Evolutionary conservation across 2,797 vertebrate species (phyloP).

Genomic region (Odontamblyopus rebecca): DNA sequence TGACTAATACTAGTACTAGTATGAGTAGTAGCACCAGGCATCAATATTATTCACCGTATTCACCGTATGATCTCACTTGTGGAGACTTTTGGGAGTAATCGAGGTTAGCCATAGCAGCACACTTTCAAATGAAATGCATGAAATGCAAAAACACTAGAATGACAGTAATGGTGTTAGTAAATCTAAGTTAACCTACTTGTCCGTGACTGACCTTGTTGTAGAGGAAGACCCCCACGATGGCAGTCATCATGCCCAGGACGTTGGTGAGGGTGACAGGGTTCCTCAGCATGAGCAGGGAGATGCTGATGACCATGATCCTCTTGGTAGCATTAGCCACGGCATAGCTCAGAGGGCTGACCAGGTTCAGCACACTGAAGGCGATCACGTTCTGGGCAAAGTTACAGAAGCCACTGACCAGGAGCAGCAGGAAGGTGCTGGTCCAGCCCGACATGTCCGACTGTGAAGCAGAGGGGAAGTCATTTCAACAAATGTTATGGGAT

Average conservation of each 20-base stretch:
- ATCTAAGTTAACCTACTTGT: background rate
- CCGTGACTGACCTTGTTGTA: conserved; percentile 89
- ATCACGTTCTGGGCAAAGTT: conserved; percentile 99
- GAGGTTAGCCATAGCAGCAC: background rate
- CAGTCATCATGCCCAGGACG: conserved; percentile 94
- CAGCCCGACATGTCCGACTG: conserved; percentile 83
- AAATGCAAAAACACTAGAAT: background rate
- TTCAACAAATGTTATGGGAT: too few species aligned
- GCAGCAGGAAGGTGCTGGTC: conserved; percentile 87
- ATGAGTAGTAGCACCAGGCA: too few species aligned
- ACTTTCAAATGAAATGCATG: background rate
- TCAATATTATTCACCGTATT: too few species aligned
- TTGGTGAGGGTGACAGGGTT: conserved; percentile 92
- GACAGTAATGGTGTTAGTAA: background rate
- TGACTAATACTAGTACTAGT: too few species aligned
- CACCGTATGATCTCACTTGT: too few species aligned
- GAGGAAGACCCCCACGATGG: conserved; percentile 94
- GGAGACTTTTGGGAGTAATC: too few species aligned
- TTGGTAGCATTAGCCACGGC: conserved; percentile 97
- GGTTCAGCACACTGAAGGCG: conserved; percentile 94
- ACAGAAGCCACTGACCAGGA: conserved; percentile 94
- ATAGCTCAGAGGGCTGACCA: conserved; percentile 98
- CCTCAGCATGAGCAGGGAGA: conserved; percentile 93
- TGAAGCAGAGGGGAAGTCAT: background rate
- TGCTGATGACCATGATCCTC: conserved; percentile 96